A percentile compares a stretch with the other conserved stretches of the same genome.
These are phyloP conservation scores for Bufotes viridis DNA, from an alignment of 2,797 vertebrate species.

Conservation along the genomic window DNA sequence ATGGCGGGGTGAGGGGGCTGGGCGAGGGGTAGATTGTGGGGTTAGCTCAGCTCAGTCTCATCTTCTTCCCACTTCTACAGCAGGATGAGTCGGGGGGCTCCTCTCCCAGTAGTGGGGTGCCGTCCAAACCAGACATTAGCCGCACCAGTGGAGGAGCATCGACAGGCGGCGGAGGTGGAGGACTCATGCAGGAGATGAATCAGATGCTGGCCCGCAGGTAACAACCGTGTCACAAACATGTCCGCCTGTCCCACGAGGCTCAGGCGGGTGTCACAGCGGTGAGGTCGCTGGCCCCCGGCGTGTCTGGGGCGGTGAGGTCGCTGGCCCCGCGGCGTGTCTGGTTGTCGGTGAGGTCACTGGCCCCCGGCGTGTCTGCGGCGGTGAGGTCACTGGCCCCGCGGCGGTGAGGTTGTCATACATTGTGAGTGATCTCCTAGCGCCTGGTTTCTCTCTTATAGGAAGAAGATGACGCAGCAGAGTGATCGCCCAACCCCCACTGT, in stretches of 20 bases:
- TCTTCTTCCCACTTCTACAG: slow-evolving; percentile 58
- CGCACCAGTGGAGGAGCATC: slow-evolving; percentile 63
- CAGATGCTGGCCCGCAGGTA: slow-evolving; percentile 86
- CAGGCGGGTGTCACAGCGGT: too few species aligned
- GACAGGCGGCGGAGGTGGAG: slow-evolving; percentile 74
- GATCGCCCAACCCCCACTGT: slow-evolving; percentile 67
- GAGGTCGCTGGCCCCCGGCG: too few species aligned
- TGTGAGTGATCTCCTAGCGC: background rate
- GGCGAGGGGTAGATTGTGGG: background rate
- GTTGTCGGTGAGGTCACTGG: too few species aligned
- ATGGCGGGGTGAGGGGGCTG: too few species aligned
- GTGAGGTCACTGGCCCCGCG: too few species aligned
- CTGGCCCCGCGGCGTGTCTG: too few species aligned
- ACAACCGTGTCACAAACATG: slow-evolving; percentile 24
- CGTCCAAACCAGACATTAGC: slow-evolving; percentile 39
- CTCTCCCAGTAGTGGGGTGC: slow-evolving; percentile 42
- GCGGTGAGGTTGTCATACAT: too few species aligned
- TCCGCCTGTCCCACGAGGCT: background rate
- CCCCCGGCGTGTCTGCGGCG: too few species aligned
- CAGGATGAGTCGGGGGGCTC: slow-evolving; percentile 69
- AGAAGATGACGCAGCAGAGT: slow-evolving; percentile 69
- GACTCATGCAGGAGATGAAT: slow-evolving; percentile 89
- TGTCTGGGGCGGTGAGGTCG: too few species aligned
- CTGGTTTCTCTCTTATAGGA: slow-evolving; percentile 59
- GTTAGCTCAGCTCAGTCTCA: background rate